Percentiles rank a stretch among this genome's conserved stretches.
phyloP scores from a whole-genome alignment of 2,888 invertebrate species.

The Scaptomyza reducta region DNA sequence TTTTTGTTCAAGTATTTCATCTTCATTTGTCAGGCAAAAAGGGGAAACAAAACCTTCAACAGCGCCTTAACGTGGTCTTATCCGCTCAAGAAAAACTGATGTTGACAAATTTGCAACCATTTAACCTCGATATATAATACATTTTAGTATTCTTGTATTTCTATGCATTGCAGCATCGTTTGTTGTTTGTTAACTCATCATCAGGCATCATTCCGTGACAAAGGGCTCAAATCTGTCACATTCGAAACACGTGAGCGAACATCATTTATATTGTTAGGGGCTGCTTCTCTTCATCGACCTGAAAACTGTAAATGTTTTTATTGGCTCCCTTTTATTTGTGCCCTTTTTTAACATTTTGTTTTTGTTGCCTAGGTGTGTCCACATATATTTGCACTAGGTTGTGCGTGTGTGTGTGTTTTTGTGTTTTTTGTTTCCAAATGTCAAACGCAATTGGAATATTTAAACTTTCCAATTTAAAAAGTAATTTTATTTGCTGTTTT shows the following conservation, averaged over 20 bases:
- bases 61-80: slow-evolving; percentile 60
- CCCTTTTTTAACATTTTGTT: slow-evolving; percentile 16
- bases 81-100: slow-evolving; percentile 56
- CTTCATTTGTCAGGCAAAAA: slow-evolving; percentile 63
- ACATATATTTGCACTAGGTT: slow-evolving; percentile 25
- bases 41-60: slow-evolving; percentile 42
- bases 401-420: slow-evolving; percentile 4
- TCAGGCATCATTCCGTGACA: slow-evolving; percentile 75
- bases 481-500: slow-evolving; percentile 47
- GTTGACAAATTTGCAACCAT: slow-evolving; percentile 64
- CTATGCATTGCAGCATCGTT: slow-evolving; percentile 46
- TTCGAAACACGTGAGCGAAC: slow-evolving; percentile 74
- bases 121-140: slow-evolving; percentile 21
- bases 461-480: slow-evolving; percentile 67
- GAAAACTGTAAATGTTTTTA: slow-evolving; percentile 65
- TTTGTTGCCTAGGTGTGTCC: slow-evolving; percentile 33
- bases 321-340: slow-evolving; percentile 14
- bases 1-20: slow-evolving; percentile 23
- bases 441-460: slow-evolving; percentile 70
- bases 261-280: slow-evolving; percentile 69
- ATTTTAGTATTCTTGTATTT: slow-evolving; percentile 15
- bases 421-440: slow-evolving; percentile 15
- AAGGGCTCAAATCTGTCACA: slow-evolving; percentile 80
- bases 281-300: background rate
- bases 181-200: slow-evolving; percentile 78